phyloP scores from a whole-genome alignment of 2,797 vertebrate species.

The Girardinus metallicus region DNA sequence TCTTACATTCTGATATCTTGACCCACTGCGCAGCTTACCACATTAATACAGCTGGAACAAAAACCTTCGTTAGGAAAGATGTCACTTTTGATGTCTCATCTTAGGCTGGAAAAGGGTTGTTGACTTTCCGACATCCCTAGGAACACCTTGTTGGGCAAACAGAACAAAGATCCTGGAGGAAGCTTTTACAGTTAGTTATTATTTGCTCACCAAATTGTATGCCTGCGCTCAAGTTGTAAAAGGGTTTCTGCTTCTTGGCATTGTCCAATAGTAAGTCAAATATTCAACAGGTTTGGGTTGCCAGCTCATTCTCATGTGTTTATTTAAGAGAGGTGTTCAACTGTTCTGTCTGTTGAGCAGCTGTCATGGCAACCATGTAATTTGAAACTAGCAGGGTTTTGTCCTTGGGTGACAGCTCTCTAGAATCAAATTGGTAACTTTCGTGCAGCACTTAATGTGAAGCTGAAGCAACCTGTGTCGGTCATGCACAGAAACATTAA shows the following conservation, averaged over 20 bases:
- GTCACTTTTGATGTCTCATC: neutral
- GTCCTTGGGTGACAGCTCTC: slow-evolving; percentile 61
- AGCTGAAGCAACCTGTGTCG: slow-evolving; percentile 18
- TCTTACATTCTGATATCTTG: slow-evolving; percentile 10
- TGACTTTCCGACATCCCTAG: slow-evolving; percentile 23
- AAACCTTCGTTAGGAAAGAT: neutral
- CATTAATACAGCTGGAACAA: neutral
- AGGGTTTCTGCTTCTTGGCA: slow-evolving; percentile 4
- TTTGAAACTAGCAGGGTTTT: slow-evolving; percentile 60
- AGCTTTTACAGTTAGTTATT: slow-evolving; percentile 31
- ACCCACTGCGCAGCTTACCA: neutral
- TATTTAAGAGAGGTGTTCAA: slow-evolving; percentile 38
- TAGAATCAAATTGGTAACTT: slow-evolving; percentile 55
- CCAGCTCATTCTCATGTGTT: slow-evolving; percentile 30
- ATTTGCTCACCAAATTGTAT: slow-evolving; percentile 64
- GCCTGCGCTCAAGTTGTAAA: neutral
- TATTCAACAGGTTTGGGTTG: slow-evolving; percentile 8
- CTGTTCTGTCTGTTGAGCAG: slow-evolving; percentile 61
- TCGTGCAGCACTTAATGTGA: slow-evolving; percentile 11
- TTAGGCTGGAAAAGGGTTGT: slow-evolving; percentile 34
- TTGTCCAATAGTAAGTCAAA: slow-evolving; percentile 4
- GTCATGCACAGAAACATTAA: slow-evolving; percentile 4
- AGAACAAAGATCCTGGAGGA: slow-evolving; percentile 76
- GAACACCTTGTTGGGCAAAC: slow-evolving; percentile 76
- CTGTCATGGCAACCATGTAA: slow-evolving; percentile 72